phyloP scores from a whole-genome alignment of 2,888 invertebrate genomes.

The Lymantria dispar region DNA sequence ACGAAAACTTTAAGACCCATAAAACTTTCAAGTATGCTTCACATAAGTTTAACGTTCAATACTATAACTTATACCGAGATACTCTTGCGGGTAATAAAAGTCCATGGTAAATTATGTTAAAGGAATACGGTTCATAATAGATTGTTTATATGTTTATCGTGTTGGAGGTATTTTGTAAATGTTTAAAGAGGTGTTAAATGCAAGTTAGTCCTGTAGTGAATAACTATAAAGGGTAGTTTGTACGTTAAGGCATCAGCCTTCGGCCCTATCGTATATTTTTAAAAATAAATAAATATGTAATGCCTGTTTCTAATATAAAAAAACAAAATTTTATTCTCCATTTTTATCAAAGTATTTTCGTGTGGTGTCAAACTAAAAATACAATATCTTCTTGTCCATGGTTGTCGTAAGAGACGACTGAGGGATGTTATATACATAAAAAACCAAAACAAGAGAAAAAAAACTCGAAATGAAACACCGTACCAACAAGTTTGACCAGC shows the following conservation, averaged over 20 bases:
- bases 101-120: background rate
- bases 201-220: slow-evolving; percentile 53
- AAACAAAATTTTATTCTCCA: too few relatives aligned
- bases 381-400: too few relatives aligned
- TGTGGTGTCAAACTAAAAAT: too few relatives aligned
- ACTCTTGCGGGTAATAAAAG: background rate
- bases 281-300: slow-evolving; percentile 2
- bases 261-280: slow-evolving; percentile 37
- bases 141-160: background rate
- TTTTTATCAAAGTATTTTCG: too few relatives aligned
- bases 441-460: too few relatives aligned
- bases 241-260: slow-evolving; percentile 51
- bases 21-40: slow-evolving; percentile 76
- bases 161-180: background rate
- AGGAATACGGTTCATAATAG: background rate
- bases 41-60: slow-evolving; percentile 76
- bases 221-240: slow-evolving; percentile 61
- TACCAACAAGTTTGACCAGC: too few relatives aligned
- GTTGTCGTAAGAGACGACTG: too few relatives aligned
- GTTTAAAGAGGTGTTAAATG: slow-evolving; percentile 62
- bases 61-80: slow-evolving; percentile 43
- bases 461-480: too few relatives aligned
- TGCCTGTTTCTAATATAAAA: too few relatives aligned
- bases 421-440: too few relatives aligned
- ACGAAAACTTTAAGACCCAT: slow-evolving; percentile 72